phyloP scores from a whole-genome alignment of 1,140 invertebrate species.

The Prorops nasuta region DNA sequence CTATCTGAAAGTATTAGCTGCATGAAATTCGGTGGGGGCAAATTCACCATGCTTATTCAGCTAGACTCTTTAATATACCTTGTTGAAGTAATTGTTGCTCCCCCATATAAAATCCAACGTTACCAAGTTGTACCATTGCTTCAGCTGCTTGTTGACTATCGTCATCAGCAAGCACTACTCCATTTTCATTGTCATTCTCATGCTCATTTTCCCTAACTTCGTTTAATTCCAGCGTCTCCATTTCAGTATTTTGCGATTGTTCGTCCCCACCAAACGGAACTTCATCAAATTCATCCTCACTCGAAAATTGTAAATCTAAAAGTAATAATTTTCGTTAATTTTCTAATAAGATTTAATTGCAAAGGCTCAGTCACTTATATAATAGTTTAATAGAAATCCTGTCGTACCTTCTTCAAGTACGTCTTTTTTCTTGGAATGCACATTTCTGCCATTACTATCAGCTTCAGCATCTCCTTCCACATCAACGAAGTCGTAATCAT shows the following conservation, averaged over 20 bases:
- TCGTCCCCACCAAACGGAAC: conserved; percentile 62
- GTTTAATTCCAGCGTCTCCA: conserved; percentile 44
- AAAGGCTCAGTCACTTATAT: no score
- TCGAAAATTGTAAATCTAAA: conserved; percentile 71
- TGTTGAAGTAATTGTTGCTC: conserved; percentile 55
- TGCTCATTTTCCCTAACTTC: conserved; percentile 36
- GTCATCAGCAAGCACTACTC: conserved; percentile 61
- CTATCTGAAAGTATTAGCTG: conserved; percentile 2
- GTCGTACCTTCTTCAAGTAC: conserved; percentile 63
- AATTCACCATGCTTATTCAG: neutral
- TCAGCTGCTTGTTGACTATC: conserved; percentile 80
- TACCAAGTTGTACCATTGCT: conserved; percentile 81
- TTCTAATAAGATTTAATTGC: neutral
- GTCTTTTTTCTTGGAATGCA: conserved; percentile 48
- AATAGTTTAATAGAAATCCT: conserved; percentile 1
- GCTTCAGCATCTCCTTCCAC: conserved; percentile 62
- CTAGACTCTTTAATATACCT: conserved; percentile 25
- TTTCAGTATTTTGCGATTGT: conserved; percentile 54
- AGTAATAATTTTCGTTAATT: conserved; percentile 10
- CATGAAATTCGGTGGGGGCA: no score
- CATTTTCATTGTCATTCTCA: no score
- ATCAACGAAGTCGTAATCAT: conserved; percentile 72
- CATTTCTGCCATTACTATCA: conserved; percentile 35
- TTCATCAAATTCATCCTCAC: conserved; percentile 70
- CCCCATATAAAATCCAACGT: conserved; percentile 68